Evolutionary conservation across 1,140 invertebrate species (phyloP), one percentile per base, ranked within the genome.

Genomic region (Monochamus saltuarius): DNA sequence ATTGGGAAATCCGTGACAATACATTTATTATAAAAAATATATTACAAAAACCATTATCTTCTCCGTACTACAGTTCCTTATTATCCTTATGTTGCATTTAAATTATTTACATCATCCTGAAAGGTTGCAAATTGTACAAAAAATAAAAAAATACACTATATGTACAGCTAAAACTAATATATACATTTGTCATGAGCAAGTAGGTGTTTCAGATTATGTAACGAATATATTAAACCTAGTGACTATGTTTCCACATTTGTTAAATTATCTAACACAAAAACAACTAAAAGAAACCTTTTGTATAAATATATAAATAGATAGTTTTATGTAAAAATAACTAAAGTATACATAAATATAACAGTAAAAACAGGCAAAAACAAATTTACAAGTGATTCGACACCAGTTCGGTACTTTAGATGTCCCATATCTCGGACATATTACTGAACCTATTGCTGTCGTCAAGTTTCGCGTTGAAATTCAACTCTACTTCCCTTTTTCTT

Each of bases 401-500:
- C n/a, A n/a, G n/a, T n/a, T n/a, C n/a, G n/a, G n/a, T n/a, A n/a
- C n/a, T n/a, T n/a, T n/a, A n/a, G n/a, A n/a, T n/a, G n/a, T n/a
- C n/a, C n/a, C n/a, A n/a, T n/a, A n/a, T n/a, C n/a, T n/a, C n/a
- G n/a, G n/a, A n/a, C n/a, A n/a, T n/a, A n/a, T n/a, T n/a, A n/a
- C n/a, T n/a, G n/a, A n/a, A n/a, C n/a, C n/a, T n/a, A 39, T 13
- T 39, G 37, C 37, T 10, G 40, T 65, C 62, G 55, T 51, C 46
- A 58, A 59, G 47, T 47, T 57, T 64, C 17, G 61, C 61, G 39
- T 71, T 67, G 56, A 56, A 69, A 51, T 17, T 53, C 37, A 61
- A 43, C 57, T 56, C 34, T 19, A 59, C 11, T 56, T 65, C 68
- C 37, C 64, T 66, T 69, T 69, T 69, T 65, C 75, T 76, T 64